Evolutionary conservation across 1,140 invertebrate genomes (phyloP), one percentile per base, ranked within the genome.

Genomic region (Acromyrmex charruanus): DNA sequence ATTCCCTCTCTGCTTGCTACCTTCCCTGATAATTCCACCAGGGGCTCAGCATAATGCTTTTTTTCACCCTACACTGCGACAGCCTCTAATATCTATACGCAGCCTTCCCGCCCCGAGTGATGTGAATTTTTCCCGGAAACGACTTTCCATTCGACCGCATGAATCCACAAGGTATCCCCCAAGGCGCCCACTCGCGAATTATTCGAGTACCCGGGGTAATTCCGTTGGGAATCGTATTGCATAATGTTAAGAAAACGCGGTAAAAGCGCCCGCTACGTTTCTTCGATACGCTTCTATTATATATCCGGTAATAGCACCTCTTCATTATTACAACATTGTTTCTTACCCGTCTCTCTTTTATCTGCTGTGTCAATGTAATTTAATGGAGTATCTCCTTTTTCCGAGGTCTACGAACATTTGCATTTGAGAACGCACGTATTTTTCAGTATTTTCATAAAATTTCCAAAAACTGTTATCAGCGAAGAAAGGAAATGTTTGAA

Each of bases 211-310:
- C 85, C 84, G 68, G 69, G 89, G 87, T 87, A 90, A 91, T 90
- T 87, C 90, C 87, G 53, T 18, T 31, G 87, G 89, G 90, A 90
- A 91, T 91, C 89, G 84, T 91, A 91, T 90, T 90, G 89, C 90
- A 91, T 91, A 91, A 91, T 82, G 85, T 89, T 91, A 91, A 91
- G 89, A 90, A 91, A 91, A 91, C 87, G 86, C 87, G 61, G 80
- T 87, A 77, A 91, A 87, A 87, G 89, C 31, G 59, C 51, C 14
- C 25, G 51, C 31, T 14, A 49, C 79, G 71, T 14, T 51, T 14
- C 10, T n/a, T 53, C 49, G 66, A 85, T 81, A 49, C 74, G 10
- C 59, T 58, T 49, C 31, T 25, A 58, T 35, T 35, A 53, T 39
- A 39, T 39, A 39, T 35, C 31, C 69, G 58, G 18, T 51, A 80